phyloP scores from a whole-genome alignment of 2,888 invertebrate genomes.

The Alloplasta piceator region DNA sequence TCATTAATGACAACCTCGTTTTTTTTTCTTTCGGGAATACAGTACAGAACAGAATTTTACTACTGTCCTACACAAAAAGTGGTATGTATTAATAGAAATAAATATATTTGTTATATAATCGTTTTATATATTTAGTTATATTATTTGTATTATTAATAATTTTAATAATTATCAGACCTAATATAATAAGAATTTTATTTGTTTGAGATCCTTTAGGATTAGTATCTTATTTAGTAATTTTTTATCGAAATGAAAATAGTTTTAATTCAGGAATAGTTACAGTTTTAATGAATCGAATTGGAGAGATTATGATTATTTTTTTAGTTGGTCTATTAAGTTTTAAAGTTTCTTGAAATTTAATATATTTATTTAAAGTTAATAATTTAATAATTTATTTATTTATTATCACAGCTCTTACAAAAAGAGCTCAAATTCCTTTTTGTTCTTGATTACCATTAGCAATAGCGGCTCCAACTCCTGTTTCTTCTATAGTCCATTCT shows the following conservation, averaged over 20 bases:
- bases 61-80: too few species aligned
- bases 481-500: constrained; percentile 91
- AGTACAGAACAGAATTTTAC: too few species aligned
- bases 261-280: constrained; percentile 90
- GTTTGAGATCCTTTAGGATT: constrained; percentile 90
- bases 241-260: constrained; percentile 88
- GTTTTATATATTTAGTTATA: constrained; percentile 87
- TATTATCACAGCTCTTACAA: constrained; percentile 87
- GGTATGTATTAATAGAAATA: too few species aligned
- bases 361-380: constrained; percentile 84
- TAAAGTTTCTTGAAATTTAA: constrained; percentile 83
- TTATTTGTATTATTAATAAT: constrained; percentile 88
- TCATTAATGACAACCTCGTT: too few species aligned
- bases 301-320: constrained; percentile 88
- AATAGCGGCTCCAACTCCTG: constrained; percentile 91
- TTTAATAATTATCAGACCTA: constrained; percentile 88
- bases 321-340: constrained; percentile 86
- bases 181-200: constrained; percentile 89
- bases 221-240: constrained; percentile 90
- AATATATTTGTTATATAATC: too few species aligned
- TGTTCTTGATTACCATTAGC: constrained; percentile 90
- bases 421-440: constrained; percentile 93
- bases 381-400: constrained; percentile 78
- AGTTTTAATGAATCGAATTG: constrained; percentile 89
- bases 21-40: too few species aligned